A percentile compares a stretch with the other conserved stretches of the same genome.
Evolutionary conservation across 1,140 invertebrate genomes (phyloP).

Genomic region (Cydia pomonella): DNA sequence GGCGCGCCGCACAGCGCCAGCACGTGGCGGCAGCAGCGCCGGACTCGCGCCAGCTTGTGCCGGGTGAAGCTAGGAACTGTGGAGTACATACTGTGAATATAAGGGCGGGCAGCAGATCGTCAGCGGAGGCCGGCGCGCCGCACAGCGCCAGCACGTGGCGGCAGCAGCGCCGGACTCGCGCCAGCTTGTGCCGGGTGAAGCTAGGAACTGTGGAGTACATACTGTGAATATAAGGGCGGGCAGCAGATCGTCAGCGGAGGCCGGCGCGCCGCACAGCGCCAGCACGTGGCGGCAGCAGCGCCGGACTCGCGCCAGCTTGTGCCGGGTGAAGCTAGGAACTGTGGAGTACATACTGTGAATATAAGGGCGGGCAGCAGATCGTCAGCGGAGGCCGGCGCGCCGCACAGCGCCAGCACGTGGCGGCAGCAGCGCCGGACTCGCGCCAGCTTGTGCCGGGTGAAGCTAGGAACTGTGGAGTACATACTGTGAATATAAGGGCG

Average conservation of each 20-base stretch:
- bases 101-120: conserved; percentile 98
- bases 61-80: no score
- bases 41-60: conserved; percentile 95
- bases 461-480: no score
- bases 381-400: conserved; percentile 95
- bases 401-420: conserved; percentile 94
- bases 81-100: conserved; percentile 87
- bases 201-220: no score
- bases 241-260: conserved; percentile 98
- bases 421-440: conserved; percentile 95
- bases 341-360: conserved; percentile 83
- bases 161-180: conserved; percentile 94
- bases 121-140: conserved; percentile 93
- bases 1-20: conserved; percentile 92
- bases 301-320: conserved; percentile 95
- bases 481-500: conserved; percentile 93
- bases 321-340: no score
- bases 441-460: no score
- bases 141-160: conserved; percentile 95
- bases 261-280: conserved; percentile 90
- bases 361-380: conserved; percentile 99
- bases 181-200: no score
- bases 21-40: conserved; percentile 95
- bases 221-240: conserved; percentile 96
- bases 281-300: conserved; percentile 96